Evolutionary conservation across 2,797 vertebrate genomes (phyloP).

Genomic region (Gymnodraco acuticeps): DNA sequence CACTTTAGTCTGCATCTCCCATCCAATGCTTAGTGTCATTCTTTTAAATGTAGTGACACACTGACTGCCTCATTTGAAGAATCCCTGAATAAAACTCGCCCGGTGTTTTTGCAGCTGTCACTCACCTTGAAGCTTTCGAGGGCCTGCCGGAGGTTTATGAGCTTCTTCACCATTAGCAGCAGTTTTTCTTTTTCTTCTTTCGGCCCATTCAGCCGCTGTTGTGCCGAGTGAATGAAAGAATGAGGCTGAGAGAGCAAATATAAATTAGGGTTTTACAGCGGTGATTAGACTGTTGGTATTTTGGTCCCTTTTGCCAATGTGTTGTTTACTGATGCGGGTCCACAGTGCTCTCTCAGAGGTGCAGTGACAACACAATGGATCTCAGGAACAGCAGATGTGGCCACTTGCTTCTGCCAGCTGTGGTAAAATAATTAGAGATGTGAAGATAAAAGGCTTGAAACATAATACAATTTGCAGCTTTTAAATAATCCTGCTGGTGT

Average conservation of each 20-base stretch:
- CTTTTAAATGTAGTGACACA: slow-evolving; percentile 20
- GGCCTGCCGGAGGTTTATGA: slow-evolving; percentile 44
- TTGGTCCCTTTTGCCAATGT: slow-evolving; percentile 64
- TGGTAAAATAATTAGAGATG: slow-evolving; percentile 46
- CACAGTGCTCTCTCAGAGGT: slow-evolving; percentile 52
- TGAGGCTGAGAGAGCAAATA: slow-evolving; percentile 59
- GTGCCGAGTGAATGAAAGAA: slow-evolving; percentile 52
- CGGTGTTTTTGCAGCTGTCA: slow-evolving; percentile 53
- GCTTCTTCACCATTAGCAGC: slow-evolving; percentile 42
- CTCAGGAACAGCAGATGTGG: slow-evolving; percentile 62
- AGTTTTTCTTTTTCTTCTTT: slow-evolving; percentile 7
- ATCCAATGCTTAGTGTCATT: slow-evolving; percentile 45
- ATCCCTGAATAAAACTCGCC: slow-evolving; percentile 49
- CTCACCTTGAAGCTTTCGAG: slow-evolving; percentile 47
- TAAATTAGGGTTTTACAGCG: slow-evolving; percentile 60
- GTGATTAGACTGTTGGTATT: slow-evolving; percentile 76
- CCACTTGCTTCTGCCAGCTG: slow-evolving; percentile 59
- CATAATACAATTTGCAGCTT: slow-evolving; percentile 30
- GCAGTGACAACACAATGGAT: slow-evolving; percentile 46
- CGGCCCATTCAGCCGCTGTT: slow-evolving; percentile 28
- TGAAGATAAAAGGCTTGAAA: slow-evolving; percentile 32
- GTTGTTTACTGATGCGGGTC: slow-evolving; percentile 67
- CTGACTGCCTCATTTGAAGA: slow-evolving; percentile 51
- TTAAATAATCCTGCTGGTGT: slow-evolving; percentile 7
- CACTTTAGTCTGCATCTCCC: slow-evolving; percentile 24